Evolutionary conservation across 2,888 invertebrate genomes (phyloP).

Genomic region (Biston stratarius): DNA sequence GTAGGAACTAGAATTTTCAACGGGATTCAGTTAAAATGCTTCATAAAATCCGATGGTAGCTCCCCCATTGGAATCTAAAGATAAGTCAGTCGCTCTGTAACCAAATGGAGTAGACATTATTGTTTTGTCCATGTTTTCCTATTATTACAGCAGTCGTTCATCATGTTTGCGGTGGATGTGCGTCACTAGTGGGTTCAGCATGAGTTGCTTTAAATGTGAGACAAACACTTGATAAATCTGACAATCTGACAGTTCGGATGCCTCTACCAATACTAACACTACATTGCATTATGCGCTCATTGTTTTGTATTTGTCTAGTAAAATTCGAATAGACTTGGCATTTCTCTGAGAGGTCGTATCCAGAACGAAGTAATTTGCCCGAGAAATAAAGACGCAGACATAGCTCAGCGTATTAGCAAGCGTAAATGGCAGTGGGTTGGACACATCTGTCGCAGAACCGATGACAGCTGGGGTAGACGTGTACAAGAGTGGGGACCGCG

Average conservation of each 20-base stretch:
- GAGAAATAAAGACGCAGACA: too few species aligned
- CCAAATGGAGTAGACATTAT: constrained; percentile 18
- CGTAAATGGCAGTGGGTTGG: too few species aligned
- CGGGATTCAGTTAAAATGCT: background rate
- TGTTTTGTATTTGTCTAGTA: too few species aligned
- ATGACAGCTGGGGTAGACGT: too few species aligned
- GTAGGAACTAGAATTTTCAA: background rate
- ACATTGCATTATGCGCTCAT: too few species aligned
- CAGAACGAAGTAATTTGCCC: too few species aligned
- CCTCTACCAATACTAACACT: background rate
- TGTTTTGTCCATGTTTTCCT: constrained; percentile 30
- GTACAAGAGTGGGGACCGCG: too few species aligned
- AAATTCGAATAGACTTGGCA: too few species aligned
- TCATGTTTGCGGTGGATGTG: constrained; percentile 30
- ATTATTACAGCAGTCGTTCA: constrained; percentile 28
- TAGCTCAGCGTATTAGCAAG: too few species aligned
- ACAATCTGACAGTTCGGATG: too few species aligned
- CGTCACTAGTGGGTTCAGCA: constrained; percentile 23
- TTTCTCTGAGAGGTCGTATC: too few species aligned
- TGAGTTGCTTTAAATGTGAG: constrained; percentile 14
- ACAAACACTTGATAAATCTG: background rate
- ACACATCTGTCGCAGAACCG: too few species aligned
- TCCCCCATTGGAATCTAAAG: background rate
- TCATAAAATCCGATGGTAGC: background rate
- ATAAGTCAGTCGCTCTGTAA: constrained; percentile 7